Evolutionary conservation across 2,113 vertebrate genomes (phyloP).

Genomic region (Xiphophorus maculatus): DNA sequence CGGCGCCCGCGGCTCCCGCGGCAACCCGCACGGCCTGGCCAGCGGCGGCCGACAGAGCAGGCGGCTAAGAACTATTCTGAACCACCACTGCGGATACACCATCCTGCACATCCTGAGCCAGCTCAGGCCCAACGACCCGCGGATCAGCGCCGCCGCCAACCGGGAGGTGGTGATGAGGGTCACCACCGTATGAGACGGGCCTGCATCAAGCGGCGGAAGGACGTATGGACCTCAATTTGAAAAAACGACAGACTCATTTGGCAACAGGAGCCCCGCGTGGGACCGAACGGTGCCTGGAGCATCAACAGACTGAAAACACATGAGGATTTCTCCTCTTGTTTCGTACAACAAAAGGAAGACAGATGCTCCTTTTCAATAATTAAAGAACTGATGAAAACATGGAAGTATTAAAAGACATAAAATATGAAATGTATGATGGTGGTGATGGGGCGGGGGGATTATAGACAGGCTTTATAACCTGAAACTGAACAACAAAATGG

Average conservation of each 20-base stretch:
- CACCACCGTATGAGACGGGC: conserved; percentile 86
- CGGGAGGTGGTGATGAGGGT: conserved; percentile 95
- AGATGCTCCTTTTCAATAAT: conserved; percentile 69
- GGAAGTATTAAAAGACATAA: conserved; percentile 50
- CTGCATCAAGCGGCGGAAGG: conserved; percentile 17
- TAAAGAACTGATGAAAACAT: conserved; percentile 50
- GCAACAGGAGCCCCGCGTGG: conserved; percentile 23
- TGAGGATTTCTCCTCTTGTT: conserved; percentile 61
- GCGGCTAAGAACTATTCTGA: conserved; percentile 92
- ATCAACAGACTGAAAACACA: conserved; percentile 47
- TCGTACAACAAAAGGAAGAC: conserved; percentile 54
- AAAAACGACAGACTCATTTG: background rate
- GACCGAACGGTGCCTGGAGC: conserved; percentile 50
- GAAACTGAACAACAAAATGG: conserved; percentile 39
- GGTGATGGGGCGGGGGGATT: background rate
- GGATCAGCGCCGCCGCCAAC: conserved; percentile 83
- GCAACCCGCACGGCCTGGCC: conserved; percentile 80
- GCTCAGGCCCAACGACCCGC: conserved; percentile 87
- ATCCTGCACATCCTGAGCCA: conserved; percentile 94
- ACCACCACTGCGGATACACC: conserved; percentile 95
- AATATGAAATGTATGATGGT: conserved; percentile 14
- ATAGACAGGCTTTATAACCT: conserved; percentile 62
- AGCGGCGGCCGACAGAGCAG: conserved; percentile 81
- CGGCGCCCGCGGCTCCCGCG: conserved; percentile 80
- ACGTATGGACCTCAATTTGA: conserved; percentile 27